Conservation (phyloP, 2,888 invertebrate species). For the Ophioninae sp. region DNA sequence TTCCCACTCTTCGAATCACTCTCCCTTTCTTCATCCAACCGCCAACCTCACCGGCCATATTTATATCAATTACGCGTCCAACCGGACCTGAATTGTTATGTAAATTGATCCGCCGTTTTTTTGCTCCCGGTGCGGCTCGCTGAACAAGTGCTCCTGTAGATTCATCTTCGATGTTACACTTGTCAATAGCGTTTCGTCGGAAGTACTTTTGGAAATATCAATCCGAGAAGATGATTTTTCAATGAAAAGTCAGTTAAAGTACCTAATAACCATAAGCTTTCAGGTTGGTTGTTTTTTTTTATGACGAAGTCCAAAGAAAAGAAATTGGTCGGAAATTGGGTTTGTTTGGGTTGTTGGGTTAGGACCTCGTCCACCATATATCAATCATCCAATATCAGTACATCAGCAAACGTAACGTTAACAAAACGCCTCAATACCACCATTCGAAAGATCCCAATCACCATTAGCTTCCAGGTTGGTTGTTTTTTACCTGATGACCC, state of each 20-base stretch:
- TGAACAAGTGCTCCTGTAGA: constrained; percentile 54
- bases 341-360: too few species aligned
- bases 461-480: background rate
- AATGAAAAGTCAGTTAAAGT: too few species aligned
- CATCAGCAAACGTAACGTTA: too few species aligned
- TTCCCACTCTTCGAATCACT: constrained; percentile 56
- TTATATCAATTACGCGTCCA: constrained; percentile 80
- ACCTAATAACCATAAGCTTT: too few species aligned
- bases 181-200: background rate
- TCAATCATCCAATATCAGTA: too few species aligned
- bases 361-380: too few species aligned
- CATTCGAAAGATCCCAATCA: background rate
- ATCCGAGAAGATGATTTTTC: background rate
- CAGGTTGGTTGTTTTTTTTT: too few species aligned
- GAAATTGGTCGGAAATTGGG: too few species aligned
- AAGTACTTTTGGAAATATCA: background rate
- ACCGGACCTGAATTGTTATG: constrained; percentile 78
- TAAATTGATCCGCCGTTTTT: constrained; percentile 71
- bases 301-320: too few species aligned
- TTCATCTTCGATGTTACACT: background rate
- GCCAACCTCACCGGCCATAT: constrained; percentile 75
- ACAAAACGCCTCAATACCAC: too few species aligned
- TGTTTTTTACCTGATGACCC: background rate
- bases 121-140: constrained; percentile 39
- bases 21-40: constrained; percentile 60